Base-by-base conservation (phyloP, 2,797 vertebrate species). In the Rhinophrynus dorsalis region DNA sequence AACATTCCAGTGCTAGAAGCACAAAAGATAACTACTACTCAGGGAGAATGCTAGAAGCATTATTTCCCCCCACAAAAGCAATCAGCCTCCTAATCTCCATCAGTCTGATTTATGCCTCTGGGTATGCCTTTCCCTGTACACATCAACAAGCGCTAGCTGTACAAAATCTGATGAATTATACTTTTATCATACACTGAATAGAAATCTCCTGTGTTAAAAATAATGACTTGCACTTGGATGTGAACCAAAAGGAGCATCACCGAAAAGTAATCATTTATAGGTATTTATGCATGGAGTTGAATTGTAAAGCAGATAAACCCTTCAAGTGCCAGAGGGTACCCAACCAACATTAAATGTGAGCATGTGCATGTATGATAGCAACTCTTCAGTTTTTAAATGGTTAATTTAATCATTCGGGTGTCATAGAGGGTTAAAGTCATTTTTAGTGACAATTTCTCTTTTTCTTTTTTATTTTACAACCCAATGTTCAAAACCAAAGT, bases 21-120 rank as follows among this genome's bases (percentile, higher is more conserved):
- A 62, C 52, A 72, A 72, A n/a, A 73, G 69, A 73, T 73, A 73
- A 73, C 66, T 73, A 73, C 61, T 66, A 58, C 68, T 72, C 68
- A 56, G 68, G 68, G 68, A 72, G 69, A 73, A 66, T 73, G 47
- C 54, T 51, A 73, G 69, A 45, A 35, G 69, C 69, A 73, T 73
- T 73, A 73, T 73, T 73, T 69, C 29, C 45, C 54, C 68, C 68
- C 21, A 58, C 52, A 56, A 73, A 73, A 59, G 69, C 54, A 65
- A 73, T 73, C 61, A 65, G 54, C 61, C 35, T 51, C 61, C 69
- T 73, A 65, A 73, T 73, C 69, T 65, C 52, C 35, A 58, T 73
- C 69, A 65, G 69, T 33, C 69, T 73, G 69, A 73, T 73, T 52
- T 73, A 73, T 66, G 69, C 69, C 45, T 59, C 61, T 59, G 69